Percentiles rank a stretch among this genome's conserved stretches.
These are phyloP conservation scores for Mormyrops boulengeri DNA, from an alignment of 2,797 vertebrate genomes.

Conservation along the genomic window DNA sequence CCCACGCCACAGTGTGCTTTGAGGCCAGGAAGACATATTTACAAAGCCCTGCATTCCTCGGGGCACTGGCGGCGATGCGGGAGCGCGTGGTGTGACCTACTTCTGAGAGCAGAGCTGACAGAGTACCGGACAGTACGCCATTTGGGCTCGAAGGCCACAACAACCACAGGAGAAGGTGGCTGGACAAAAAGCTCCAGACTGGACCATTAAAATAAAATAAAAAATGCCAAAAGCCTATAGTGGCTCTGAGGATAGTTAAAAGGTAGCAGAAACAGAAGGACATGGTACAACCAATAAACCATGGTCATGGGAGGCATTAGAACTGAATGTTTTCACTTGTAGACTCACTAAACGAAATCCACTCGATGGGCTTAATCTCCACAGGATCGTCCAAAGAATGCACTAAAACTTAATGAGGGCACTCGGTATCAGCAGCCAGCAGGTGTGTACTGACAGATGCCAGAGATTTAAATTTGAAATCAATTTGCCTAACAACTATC, in stretches of 20 bases:
- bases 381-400: constrained; percentile 43
- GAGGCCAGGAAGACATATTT: background rate
- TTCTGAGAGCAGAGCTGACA: background rate
- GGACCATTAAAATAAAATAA: background rate
- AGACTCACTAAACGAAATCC: constrained; percentile 18
- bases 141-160: background rate
- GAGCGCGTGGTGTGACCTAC: background rate
- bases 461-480: constrained; percentile 40
- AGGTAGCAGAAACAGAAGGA: background rate
- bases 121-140: background rate
- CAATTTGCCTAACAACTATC: constrained; percentile 43
- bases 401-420: constrained; percentile 52
- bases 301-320: constrained; percentile 39
- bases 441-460: constrained; percentile 47
- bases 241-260: background rate
- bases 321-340: constrained; percentile 34
- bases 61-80: background rate
- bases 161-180: background rate
- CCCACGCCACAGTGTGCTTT: background rate
- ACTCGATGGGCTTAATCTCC: constrained; percentile 42
- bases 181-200: background rate
- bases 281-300: background rate
- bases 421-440: constrained; percentile 38
- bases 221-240: background rate
- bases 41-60: background rate